Evolutionary conservation across 2,797 vertebrate genomes (phyloP).

Genomic region (Pelodytes ibericus): DNA sequence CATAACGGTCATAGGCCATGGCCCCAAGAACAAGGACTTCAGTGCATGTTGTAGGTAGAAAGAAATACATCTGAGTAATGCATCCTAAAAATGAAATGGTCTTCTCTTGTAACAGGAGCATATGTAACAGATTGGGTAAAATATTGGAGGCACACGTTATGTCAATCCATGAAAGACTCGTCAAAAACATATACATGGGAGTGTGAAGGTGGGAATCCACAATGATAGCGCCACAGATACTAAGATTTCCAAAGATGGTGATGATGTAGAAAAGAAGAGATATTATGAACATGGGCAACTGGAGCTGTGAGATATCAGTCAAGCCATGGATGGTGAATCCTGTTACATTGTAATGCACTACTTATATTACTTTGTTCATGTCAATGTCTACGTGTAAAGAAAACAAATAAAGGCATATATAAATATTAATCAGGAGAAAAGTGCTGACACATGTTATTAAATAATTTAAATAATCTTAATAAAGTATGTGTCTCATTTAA

Average conservation of each 20-base stretch:
- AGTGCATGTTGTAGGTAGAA: neutral
- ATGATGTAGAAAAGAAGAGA: neutral
- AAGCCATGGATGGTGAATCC: neutral
- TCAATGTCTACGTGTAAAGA: too few relatives aligned
- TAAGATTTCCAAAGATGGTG: neutral
- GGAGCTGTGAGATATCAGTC: neutral
- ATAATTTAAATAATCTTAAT: too few relatives aligned
- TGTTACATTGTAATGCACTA: neutral
- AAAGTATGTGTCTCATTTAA: too few relatives aligned
- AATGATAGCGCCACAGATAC: neutral
- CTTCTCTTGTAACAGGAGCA: neutral
- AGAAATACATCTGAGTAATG: slow-evolving; percentile 11
- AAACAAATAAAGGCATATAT: too few relatives aligned
- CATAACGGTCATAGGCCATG: slow-evolving; percentile 27
- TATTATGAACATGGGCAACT: neutral
- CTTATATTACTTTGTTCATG: neutral
- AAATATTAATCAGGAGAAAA: too few relatives aligned
- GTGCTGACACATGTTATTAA: too few relatives aligned
- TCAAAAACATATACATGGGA: slow-evolving; percentile 14
- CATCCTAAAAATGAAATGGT: slow-evolving; percentile 1
- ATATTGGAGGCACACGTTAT: neutral
- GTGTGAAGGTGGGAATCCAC: neutral
- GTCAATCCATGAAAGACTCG: neutral
- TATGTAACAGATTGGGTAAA: neutral
- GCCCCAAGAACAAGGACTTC: neutral